Evolutionary conservation across 2,797 vertebrate species (phyloP).

Genomic region (Hafferia zeledoni): DNA sequence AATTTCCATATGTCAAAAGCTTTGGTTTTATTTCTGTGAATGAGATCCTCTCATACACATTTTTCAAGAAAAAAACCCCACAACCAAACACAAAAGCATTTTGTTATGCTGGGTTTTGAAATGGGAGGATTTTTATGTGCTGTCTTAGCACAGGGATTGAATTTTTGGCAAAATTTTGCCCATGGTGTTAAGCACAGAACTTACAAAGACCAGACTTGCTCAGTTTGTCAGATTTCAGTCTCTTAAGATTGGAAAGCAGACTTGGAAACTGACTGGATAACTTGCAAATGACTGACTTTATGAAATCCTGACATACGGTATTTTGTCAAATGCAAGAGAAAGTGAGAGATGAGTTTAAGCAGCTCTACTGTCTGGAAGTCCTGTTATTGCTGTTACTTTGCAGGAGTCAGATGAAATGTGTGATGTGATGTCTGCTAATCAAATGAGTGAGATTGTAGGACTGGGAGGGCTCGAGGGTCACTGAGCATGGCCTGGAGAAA

Average conservation of each 20-base stretch:
- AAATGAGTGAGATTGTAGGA: background rate
- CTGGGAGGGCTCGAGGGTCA: background rate
- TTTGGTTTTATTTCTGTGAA: background rate
- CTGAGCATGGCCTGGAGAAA: background rate
- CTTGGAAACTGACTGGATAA: background rate
- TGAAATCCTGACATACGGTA: background rate
- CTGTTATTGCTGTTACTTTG: background rate
- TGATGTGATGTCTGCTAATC: background rate
- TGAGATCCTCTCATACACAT: background rate
- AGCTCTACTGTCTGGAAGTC: background rate
- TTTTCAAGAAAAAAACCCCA: fast-evolving
- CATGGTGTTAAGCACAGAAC: background rate
- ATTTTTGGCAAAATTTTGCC: background rate
- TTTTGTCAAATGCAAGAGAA: background rate
- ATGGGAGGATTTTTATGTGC: fast-evolving
- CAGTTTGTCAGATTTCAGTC: background rate
- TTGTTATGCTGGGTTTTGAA: background rate
- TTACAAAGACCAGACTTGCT: background rate
- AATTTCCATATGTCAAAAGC: background rate
- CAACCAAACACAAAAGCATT: background rate
- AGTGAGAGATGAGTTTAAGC: background rate
- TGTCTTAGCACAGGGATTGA: background rate
- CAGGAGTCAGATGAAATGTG: background rate
- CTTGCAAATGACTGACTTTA: background rate
- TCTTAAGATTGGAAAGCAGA: background rate